Percentiles rank a stretch among this genome's conserved stretches.
These are phyloP conservation scores for Heterotis niloticus DNA, from an alignment of 2,113 vertebrate species.

Conservation along the genomic window DNA sequence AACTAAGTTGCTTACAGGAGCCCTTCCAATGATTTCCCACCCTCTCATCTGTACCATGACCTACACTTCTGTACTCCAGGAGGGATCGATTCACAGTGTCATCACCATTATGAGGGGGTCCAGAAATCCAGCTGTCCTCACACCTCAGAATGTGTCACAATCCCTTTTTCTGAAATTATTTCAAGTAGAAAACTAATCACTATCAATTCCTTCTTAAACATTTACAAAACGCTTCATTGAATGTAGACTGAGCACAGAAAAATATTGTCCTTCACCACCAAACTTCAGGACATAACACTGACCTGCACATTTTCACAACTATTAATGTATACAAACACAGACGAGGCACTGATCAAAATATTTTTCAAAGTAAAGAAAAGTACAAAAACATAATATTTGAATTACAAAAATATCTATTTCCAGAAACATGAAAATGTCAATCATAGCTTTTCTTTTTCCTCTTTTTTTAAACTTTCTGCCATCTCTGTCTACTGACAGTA, in stretches of 20 bases:
- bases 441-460: constrained; percentile 49
- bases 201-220: background rate
- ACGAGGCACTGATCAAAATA: constrained; percentile 68
- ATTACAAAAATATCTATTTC: constrained; percentile 87
- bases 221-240: constrained; percentile 53
- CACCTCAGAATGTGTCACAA: background rate
- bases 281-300: constrained; percentile 20
- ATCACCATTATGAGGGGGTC: background rate
- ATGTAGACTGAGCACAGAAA: constrained; percentile 56
- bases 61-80: background rate
- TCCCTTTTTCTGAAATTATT: constrained; percentile 8
- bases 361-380: constrained; percentile 60
- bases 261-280: constrained; percentile 57
- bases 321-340: background rate
- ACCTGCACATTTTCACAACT: background rate
- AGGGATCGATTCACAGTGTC: constrained; percentile 37
- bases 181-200: constrained; percentile 25
- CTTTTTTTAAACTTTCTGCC: constrained; percentile 32
- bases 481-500: constrained; percentile 59
- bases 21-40: no score
- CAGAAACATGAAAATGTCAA: constrained; percentile 60
- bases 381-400: constrained; percentile 31
- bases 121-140: background rate
- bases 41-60: no score
- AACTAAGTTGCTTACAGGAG: no score